Evolutionary conservation across 2,797 vertebrate genomes (phyloP), one percentile per base, ranked within the genome.

Genomic region (Lacerta bilineata): DNA sequence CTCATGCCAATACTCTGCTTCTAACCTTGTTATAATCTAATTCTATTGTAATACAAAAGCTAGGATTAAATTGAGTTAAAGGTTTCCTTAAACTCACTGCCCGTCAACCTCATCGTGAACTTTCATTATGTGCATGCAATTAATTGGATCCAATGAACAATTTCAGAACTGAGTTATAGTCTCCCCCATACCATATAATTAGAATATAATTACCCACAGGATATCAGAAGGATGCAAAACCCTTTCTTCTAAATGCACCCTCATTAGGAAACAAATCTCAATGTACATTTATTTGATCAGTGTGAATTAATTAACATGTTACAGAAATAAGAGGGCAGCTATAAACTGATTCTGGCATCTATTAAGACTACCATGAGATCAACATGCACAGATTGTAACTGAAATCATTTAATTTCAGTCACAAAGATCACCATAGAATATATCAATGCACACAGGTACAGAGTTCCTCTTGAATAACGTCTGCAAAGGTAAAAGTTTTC

Each of bases 151-250:
- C 96, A 96, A 97, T 80, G 96, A 97, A 97, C 97, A 98, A 96
- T 97, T 97, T 95, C 95, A 96, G 96, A 93, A 95, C 94, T 97
- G 97, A 97, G 95, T 97, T 97, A 97, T 96, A 97, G 97, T 96
- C 96, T 96, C 93, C 95, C 95, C 96, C 95, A 93, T 95, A 97
- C 95, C 95, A 97, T 95, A 97, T 98, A 97, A 98, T 98, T 97
- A 97, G 97, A 97, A 97, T 97, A 97, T 98, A 97, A 98, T 98
- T 98, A 97, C 97, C 97, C 97, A 97, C 97, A 97, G 97, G 97
- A 98, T 97, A 97, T 97, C 97, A 97, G 96, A 97, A 97, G 97
- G 97, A 98, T 97, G 96, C 97, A 97, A 97, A 97, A 97, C 96
- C 41, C 97, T 97, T 97, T 97, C 96, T 95, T 97, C 96, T 97